A percentile compares a stretch with the other conserved stretches of the same genome.
phyloP scores from a whole-genome alignment of 1,140 invertebrate species.

The Conus betulinus region DNA sequence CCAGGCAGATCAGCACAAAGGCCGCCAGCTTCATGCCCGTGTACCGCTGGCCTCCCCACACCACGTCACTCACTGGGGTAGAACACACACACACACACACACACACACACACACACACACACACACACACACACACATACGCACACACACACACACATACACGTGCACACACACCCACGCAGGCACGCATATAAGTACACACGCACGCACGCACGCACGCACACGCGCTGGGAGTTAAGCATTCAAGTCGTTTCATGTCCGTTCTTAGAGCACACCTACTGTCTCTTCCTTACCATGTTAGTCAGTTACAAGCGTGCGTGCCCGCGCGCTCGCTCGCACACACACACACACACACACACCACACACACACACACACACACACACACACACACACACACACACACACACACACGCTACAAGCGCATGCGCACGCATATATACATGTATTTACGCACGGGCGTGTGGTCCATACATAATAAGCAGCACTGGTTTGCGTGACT shows the following conservation, averaged over 20 bases:
- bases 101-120: slow-evolving; percentile 8
- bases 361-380: background rate
- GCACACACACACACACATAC: background rate
- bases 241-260: no score
- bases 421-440: background rate
- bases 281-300: no score
- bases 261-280: background rate
- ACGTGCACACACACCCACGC: background rate
- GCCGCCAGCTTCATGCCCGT: slow-evolving; percentile 96
- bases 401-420: background rate
- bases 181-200: background rate
- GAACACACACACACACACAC: background rate
- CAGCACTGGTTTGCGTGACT: no score
- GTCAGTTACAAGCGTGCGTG: background rate
- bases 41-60: slow-evolving; percentile 89
- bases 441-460: background rate
- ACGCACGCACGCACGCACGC: background rate
- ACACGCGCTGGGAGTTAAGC: background rate
- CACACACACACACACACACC: background rate
- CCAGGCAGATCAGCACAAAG: slow-evolving; percentile 85
- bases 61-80: slow-evolving; percentile 88
- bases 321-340: background rate
- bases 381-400: background rate
- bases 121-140: background rate
- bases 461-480: no score